Base-by-base conservation (phyloP, 2,797 vertebrate species). In the Sebastes itinus region DNA sequence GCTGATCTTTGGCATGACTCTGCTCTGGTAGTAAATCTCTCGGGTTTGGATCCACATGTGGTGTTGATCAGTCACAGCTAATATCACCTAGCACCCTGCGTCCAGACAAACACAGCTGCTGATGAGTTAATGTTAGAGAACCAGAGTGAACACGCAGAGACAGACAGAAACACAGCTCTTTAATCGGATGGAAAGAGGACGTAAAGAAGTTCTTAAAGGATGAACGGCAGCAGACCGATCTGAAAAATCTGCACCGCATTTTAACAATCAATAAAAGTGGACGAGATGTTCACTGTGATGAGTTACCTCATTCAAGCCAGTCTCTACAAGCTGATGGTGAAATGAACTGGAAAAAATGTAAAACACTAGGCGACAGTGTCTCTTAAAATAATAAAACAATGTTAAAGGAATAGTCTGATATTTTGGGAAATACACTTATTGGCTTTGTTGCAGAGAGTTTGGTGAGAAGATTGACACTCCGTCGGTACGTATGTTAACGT, bases 31-130 rank as follows among this genome's bases (percentile, higher is more conserved):
- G 77, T 85, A 90, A 89, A 89, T 87, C 80, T 87, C 85, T 65
- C 5, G 14, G 35, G 76, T 81, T 83, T 30, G 66, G 87, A 88
- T 90, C 79, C 82, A 88, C 90, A 93, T 90, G 86, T 94, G 94
- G 79, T 89, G 80, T 85, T 90, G 88, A 91, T 93, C 90, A 93
- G 93, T 94, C 93, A 93, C 90, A 91, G 91, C 83, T 89, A 92
- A 93, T 90, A 92, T 92, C 90, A 89, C 83, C 86, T 83, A 82
- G 85, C 87, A 85, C 83, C 86, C 86, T 82, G 80, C 77, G 77
- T 88, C 70, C 84, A 88, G 80, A 85, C 80, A 88, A 92, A 90
- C 90, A 86, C 93, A 93, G 91, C 92, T 94, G 94, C 83, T 81
- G 78, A 80, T 75, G 81, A 88, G 88, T 89, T 80, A 84, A 84